These are phyloP conservation scores for Diogma glabrata DNA, from an alignment of 2,888 invertebrate species.

Conservation along the genomic window DNA sequence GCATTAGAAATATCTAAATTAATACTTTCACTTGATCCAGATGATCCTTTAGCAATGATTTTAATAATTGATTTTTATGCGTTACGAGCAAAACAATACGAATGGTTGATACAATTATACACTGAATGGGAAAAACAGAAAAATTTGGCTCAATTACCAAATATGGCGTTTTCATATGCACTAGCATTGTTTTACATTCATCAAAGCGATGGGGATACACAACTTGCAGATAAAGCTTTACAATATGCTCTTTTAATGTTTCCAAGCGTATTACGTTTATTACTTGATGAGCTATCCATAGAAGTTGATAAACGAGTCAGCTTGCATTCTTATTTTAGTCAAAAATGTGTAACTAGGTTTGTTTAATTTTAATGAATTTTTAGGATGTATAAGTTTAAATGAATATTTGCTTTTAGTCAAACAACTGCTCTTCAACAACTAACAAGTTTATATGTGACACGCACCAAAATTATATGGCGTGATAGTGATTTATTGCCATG, in stretches of 20 bases:
- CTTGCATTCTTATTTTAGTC: slow-evolving; percentile 37
- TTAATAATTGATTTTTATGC: slow-evolving; percentile 76
- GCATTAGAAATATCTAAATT: slow-evolving; percentile 81
- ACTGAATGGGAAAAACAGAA: slow-evolving; percentile 47
- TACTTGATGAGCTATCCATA: slow-evolving; percentile 66
- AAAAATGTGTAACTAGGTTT: slow-evolving; percentile 28
- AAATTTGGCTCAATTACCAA: slow-evolving; percentile 72
- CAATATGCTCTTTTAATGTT: slow-evolving; percentile 72
- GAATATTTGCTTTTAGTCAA: slow-evolving; percentile 40
- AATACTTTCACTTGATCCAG: slow-evolving; percentile 63
- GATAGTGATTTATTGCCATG: slow-evolving; percentile 59
- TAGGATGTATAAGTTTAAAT: slow-evolving; percentile 11
- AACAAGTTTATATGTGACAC: slow-evolving; percentile 57
- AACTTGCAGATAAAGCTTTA: slow-evolving; percentile 46
- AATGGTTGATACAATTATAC: slow-evolving; percentile 52
- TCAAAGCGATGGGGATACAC: slow-evolving; percentile 26
- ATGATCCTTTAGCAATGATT: slow-evolving; percentile 66
- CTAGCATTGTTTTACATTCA: slow-evolving; percentile 54
- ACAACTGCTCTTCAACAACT: slow-evolving; percentile 55
- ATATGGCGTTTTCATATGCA: slow-evolving; percentile 72
- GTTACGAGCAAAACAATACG: slow-evolving; percentile 57
- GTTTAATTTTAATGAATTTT: slow-evolving; percentile 9
- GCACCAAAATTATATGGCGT: slow-evolving; percentile 69
- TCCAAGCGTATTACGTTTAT: slow-evolving; percentile 58
- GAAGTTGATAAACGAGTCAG: slow-evolving; percentile 53